Evolutionary conservation across 2,113 vertebrate species (phyloP), one percentile per base, ranked within the genome.

Genomic region (Zosterops borbonicus): DNA sequence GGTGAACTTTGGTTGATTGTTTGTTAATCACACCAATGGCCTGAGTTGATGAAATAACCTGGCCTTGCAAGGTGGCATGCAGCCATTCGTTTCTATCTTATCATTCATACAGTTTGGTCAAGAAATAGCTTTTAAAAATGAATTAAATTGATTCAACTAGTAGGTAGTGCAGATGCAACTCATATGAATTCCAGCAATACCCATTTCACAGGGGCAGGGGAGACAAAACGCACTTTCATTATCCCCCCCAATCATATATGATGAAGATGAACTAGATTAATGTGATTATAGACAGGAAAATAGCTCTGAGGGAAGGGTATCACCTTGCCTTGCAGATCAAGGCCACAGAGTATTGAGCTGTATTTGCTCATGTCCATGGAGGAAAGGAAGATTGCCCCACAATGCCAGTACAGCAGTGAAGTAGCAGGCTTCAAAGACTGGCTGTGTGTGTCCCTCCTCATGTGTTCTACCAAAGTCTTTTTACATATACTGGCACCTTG

Each of bases 21-120:
- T 92, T 89, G 74, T 94, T 94, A 90, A 96, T 92, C 92, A 89
- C 50, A 50, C 29, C 91, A 85, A 22, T 5, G 23, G 59, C 90
- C 27, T 1, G 1, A 94, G 76, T 7, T 86, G 59, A 84, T 35
- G 12, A 52, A 94, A 87, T 75, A 42, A 29, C 22, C 71, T 41
- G 50, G 21, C 44, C 89, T 95, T 76, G 29, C 47, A 92, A 87
- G 73, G 67, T 62, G 52, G 47, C 11, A 5, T 87, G 24, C 44
- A 80, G 29, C 60, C 64, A 58, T 85, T 96, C 5, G 0, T 84
- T 86, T 84, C 58, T 87, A 8, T 56, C 37, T 74, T 92, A 69
- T 73, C 60, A 71, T 53, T 95, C 4, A 7, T 83, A 53, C 17
- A 56, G 73, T 73, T 92, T 73, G 63, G 83, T 64, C 50, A 63